A percentile compares a stretch with the other conserved stretches of the same genome.
Conservation (phyloP, 1,140 invertebrate genomes). For the Drosophila punjabiensis region DNA sequence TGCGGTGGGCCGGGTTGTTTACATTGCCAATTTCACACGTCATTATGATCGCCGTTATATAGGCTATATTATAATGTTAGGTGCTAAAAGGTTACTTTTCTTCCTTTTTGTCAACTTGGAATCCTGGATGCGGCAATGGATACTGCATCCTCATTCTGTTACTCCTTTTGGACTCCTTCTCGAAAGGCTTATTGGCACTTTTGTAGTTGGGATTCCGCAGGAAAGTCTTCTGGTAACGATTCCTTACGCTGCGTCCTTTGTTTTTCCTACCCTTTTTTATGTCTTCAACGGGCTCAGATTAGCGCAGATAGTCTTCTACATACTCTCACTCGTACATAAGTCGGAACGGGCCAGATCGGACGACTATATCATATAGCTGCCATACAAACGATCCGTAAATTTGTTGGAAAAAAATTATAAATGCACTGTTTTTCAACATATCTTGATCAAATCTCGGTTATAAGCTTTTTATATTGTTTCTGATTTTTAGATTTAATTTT, state of each 20-base stretch:
- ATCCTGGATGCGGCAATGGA: background rate
- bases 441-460: no score
- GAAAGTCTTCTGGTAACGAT: constrained; percentile 11
- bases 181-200: background rate
- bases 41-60: constrained; percentile 42
- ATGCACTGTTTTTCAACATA: no score
- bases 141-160: no score
- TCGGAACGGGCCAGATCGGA: no score
- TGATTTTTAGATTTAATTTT: no score
- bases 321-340: no score
- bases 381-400: no score
- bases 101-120: background rate
- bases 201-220: no score
- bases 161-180: background rate
- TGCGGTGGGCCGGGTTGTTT: constrained; percentile 21
- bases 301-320: no score
- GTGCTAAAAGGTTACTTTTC: constrained; percentile 3
- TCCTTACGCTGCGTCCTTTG: background rate
- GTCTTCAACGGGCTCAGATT: background rate
- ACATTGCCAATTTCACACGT: constrained; percentile 56
- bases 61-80: constrained; percentile 29
- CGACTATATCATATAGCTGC: no score
- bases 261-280: background rate
- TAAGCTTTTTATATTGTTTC: no score
- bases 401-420: no score